Base-by-base conservation (phyloP, 2,888 invertebrate species). In the Xylota sylvarum region DNA sequence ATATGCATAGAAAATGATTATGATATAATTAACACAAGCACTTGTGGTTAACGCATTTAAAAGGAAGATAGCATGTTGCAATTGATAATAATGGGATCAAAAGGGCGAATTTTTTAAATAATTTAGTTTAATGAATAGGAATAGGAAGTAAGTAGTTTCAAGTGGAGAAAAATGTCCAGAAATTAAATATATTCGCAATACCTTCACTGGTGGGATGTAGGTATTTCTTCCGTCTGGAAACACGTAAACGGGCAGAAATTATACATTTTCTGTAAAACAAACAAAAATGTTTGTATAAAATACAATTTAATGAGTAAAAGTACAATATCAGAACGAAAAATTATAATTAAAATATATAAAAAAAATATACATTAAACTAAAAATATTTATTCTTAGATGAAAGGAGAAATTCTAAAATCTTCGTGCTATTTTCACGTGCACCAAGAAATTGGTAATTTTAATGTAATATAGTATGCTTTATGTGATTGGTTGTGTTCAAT, bases 251-350 rank as follows among this genome's bases (percentile, higher is more conserved):
- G 84, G 88, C 84, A 89, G 86, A 85, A 88, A 85, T 78, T 85
- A 77, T 76, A 85, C 81, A 86, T 81, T 89, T 90, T 90, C 91
- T 91, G 91, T 89, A 91, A 91, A 91, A 91, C 90, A 91, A 90
- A 88, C 82, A 84, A 88, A 87, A 88, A 87, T 46, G 74, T 87
- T 88, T 85, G 87, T 78, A 88, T 80, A 87, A 87, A 81, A 85
- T 79, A 76, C 76, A 79, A 72, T 73, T 77, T 76, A 69, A 82
- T 82, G 62, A 88, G 40, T 78, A 78, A 70, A 80, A 74, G 48
- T 69, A 76, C 70, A 74, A 62, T 74, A 62, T 48, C 23, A 65
- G 43, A 76, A 48, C 17, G 48, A 76, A 76, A 7, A 58, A 79
- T 9, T 10, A n/a, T 62, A 62, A 62, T 46, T 40, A 46, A 56